Conservation (phyloP, 2,113 vertebrate genomes). For the Orthonyx spaldingii region DNA sequence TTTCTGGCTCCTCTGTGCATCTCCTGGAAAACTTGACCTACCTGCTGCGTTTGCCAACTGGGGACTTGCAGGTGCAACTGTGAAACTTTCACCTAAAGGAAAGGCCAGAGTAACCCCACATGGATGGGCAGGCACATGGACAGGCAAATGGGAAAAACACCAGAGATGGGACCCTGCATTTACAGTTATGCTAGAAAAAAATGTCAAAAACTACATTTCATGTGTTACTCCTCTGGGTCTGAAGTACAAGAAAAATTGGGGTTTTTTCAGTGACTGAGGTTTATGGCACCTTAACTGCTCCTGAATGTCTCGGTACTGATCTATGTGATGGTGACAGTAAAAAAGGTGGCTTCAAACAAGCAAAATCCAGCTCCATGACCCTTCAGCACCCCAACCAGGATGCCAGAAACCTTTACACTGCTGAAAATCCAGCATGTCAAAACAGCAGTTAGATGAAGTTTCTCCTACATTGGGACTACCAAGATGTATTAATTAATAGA, state of each 20-base stretch:
- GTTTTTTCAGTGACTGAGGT: background rate
- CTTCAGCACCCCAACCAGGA: background rate
- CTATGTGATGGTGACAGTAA: background rate
- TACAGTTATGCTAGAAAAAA: background rate
- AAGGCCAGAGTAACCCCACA: background rate
- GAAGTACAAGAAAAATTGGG: background rate
- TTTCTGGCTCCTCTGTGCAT: background rate
- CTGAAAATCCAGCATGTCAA: background rate
- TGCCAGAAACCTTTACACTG: background rate
- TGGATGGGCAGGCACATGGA: too few species aligned
- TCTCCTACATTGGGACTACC: background rate
- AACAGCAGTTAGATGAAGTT: background rate
- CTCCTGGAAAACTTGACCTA: background rate
- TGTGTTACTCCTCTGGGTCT: background rate
- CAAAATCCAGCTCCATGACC: background rate
- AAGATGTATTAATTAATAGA: background rate
- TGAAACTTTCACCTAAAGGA: background rate
- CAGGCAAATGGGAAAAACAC: background rate
- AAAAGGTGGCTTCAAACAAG: background rate
- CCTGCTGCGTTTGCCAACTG: fast-evolving
- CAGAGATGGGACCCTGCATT: background rate
- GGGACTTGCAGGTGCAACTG: background rate
- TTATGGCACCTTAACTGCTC: background rate
- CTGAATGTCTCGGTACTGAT: background rate
- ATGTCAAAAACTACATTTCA: background rate